These are phyloP conservation scores for Cryptocephalus moraei DNA, from an alignment of 2,888 invertebrate species.

Conservation along the genomic window DNA sequence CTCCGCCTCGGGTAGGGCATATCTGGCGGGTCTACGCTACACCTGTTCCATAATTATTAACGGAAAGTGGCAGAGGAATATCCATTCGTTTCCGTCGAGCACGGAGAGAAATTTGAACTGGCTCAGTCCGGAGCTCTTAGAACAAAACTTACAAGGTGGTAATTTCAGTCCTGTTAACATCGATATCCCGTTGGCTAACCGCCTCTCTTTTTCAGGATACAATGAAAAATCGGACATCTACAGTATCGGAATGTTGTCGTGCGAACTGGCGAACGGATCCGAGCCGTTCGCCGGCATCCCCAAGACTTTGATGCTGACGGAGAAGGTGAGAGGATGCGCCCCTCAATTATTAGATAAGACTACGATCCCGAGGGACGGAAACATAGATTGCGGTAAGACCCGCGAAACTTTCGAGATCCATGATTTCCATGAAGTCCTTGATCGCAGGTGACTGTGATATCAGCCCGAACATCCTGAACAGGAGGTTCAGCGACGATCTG, in stretches of 20 bases:
- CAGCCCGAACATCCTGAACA: slow-evolving; percentile 39
- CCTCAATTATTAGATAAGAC: slow-evolving; percentile 67
- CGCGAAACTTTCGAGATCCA: not conserved
- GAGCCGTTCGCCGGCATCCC: slow-evolving; percentile 80
- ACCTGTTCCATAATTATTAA: slow-evolving; percentile 62
- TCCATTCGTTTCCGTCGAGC: slow-evolving; percentile 67
- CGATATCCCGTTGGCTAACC: not conserved
- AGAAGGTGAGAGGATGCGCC: slow-evolving; percentile 72
- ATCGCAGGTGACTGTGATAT: slow-evolving; percentile 27
- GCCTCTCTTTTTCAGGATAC: slow-evolving; percentile 49
- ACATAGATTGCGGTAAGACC: slow-evolving; percentile 23
- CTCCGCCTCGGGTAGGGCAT: slow-evolving; percentile 59
- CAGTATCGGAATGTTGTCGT: slow-evolving; percentile 78
- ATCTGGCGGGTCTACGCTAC: slow-evolving; percentile 70
- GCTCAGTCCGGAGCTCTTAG: slow-evolving; percentile 84
- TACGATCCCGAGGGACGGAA: slow-evolving; percentile 49
- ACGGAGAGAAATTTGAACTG: slow-evolving; percentile 70
- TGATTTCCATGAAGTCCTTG: not conserved
- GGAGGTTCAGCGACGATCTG: slow-evolving; percentile 64
- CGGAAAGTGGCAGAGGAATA: slow-evolving; percentile 56
- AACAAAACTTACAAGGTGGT: slow-evolving; percentile 49
- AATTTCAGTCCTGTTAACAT: not conserved
- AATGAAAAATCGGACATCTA: slow-evolving; percentile 86
- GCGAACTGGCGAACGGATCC: slow-evolving; percentile 82
- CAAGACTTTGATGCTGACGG: slow-evolving; percentile 83